A percentile compares a stretch with the other conserved stretches of the same genome.
phyloP scores from a whole-genome alignment of 2,797 vertebrate genomes.

The Clarias pachynema region DNA sequence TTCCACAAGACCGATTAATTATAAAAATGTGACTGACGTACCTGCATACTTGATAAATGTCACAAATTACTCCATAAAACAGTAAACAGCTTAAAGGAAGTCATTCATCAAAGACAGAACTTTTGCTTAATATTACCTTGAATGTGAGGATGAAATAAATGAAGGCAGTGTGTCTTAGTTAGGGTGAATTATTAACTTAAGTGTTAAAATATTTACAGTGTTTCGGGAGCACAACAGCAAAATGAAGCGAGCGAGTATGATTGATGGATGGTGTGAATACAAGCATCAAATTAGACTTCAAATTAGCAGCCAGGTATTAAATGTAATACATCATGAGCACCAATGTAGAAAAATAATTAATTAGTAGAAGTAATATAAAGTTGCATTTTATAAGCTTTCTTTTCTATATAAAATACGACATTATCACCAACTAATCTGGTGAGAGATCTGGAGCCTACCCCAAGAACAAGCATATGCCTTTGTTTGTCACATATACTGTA shows the following conservation, averaged over 20 bases:
- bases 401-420: neutral
- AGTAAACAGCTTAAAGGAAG: slow-evolving; percentile 22
- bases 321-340: neutral
- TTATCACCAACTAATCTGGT: neutral
- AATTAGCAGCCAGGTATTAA: no score
- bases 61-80: neutral
- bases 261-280: neutral
- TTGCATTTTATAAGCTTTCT: neutral
- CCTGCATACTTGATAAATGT: neutral
- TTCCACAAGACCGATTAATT: neutral
- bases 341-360: neutral
- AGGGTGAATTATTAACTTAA: neutral
- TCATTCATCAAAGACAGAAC: slow-evolving; percentile 32
- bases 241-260: neutral
- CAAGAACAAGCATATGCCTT: no score
- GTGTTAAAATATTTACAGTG: neutral
- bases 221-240: neutral
- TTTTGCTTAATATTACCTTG: slow-evolving; percentile 32
- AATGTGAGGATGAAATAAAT: slow-evolving; percentile 27
- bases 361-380: neutral
- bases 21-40: neutral
- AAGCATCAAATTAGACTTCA: neutral
- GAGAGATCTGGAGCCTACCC: neutral
- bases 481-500: no score
- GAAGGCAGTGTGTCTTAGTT: slow-evolving; percentile 26